Evolutionary conservation across 1,140 invertebrate species (phyloP).

Genomic region (Aphelinus atriplicis): DNA sequence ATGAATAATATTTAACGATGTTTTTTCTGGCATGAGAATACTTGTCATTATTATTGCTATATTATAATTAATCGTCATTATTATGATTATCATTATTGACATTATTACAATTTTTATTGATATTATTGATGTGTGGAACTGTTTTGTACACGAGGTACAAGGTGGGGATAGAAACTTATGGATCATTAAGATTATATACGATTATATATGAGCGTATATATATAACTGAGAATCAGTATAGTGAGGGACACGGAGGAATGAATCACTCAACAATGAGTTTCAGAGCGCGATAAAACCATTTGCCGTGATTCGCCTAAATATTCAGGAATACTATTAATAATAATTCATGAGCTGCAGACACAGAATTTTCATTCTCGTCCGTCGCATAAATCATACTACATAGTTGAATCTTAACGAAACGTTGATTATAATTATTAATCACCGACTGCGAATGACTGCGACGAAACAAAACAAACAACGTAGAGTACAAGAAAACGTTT

Average conservation of each 20-base stretch:
- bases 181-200: conserved; percentile 32
- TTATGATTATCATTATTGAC: conserved; percentile 43
- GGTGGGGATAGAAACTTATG: conserved; percentile 15
- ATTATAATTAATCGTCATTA: background rate
- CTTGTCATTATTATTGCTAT: conserved; percentile 45
- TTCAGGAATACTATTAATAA: conserved; percentile 30
- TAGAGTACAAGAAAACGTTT: no score
- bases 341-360: background rate
- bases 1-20: conserved; percentile 59
- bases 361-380: background rate
- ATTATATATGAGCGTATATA: conserved; percentile 13
- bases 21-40: conserved; percentile 62
- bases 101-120: conserved; percentile 42
- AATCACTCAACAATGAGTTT: background rate
- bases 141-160: conserved; percentile 20
- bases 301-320: conserved; percentile 26
- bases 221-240: conserved; percentile 8
- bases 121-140: conserved; percentile 39
- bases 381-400: conserved; percentile 5
- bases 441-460: background rate
- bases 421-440: background rate
- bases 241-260: conserved; percentile 1
- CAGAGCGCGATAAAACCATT: conserved; percentile 13
- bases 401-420: conserved; percentile 2
- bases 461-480: no score